Percentiles rank a stretch among this genome's conserved stretches.
Evolutionary conservation across 1,140 invertebrate species (phyloP).

Genomic region (Cydia fagiglandana): DNA sequence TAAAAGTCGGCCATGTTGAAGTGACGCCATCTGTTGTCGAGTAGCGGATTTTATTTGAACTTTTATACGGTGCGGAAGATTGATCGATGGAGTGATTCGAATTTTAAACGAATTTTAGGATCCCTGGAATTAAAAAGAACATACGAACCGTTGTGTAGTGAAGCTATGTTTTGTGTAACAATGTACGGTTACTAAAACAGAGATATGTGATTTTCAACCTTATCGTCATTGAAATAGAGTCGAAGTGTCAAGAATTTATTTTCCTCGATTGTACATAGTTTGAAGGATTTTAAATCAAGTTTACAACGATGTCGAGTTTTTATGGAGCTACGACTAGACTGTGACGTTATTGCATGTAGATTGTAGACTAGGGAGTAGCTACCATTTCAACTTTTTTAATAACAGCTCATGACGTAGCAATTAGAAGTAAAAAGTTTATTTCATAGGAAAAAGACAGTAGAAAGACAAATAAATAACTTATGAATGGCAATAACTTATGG

Average conservation of each 20-base stretch:
- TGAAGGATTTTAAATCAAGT: neutral
- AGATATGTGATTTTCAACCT: neutral
- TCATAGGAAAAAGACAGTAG: too few relatives aligned
- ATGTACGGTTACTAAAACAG: neutral
- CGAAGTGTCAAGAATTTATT: neutral
- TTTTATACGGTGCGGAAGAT: slow-evolving; percentile 35
- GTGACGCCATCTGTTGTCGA: slow-evolving; percentile 46
- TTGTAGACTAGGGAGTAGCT: too few relatives aligned
- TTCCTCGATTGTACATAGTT: neutral
- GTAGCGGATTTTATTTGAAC: slow-evolving; percentile 37
- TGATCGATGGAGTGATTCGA: slow-evolving; percentile 11
- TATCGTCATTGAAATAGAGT: neutral
- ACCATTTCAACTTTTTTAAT: too few relatives aligned
- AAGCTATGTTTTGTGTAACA: neutral
- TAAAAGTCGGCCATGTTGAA: slow-evolving; percentile 38
- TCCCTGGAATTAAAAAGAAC: neutral
- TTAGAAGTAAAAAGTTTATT: too few relatives aligned
- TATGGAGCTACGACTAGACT: neutral
- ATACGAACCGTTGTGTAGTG: neutral
- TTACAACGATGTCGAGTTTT: neutral
- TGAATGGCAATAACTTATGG: too few relatives aligned
- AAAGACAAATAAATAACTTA: too few relatives aligned
- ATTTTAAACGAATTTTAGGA: neutral
- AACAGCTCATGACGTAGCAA: too few relatives aligned
- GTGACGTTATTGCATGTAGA: too few relatives aligned